Conservation (phyloP, 2,113 vertebrate species). For the Tor tambroides region DNA sequence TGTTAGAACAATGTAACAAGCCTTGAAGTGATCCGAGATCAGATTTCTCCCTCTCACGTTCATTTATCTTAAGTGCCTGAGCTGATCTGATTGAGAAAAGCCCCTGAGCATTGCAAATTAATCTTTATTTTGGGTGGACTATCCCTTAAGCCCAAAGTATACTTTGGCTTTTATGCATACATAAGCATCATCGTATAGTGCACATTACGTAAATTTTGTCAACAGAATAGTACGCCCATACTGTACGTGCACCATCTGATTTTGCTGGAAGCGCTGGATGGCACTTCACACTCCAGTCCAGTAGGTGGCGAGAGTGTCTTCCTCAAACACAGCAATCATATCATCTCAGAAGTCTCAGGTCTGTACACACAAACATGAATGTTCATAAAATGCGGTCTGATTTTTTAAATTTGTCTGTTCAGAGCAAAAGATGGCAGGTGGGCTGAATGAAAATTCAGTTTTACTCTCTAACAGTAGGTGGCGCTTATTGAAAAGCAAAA, state of each 20-base stretch:
- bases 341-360: too few species aligned
- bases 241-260: too few species aligned
- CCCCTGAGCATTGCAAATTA: not conserved
- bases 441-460: not conserved
- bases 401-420: not conserved
- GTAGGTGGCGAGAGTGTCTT: not conserved
- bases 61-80: constrained; percentile 15
- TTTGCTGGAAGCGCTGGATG: too few species aligned
- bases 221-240: too few species aligned
- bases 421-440: not conserved
- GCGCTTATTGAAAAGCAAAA: not conserved
- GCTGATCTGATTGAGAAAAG: not conserved
- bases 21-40: not conserved
- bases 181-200: too few species aligned
- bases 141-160: too few species aligned
- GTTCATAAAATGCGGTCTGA: not conserved
- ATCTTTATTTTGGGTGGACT: too few species aligned
- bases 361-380: not conserved
- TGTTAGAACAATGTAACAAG: not conserved
- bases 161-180: too few species aligned
- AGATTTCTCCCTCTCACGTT: constrained; percentile 6
- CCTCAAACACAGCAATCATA: not conserved
- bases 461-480: too few species aligned
- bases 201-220: too few species aligned
- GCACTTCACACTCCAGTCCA: not conserved